A percentile compares a stretch with the other conserved stretches of the same genome.
phyloP scores from a whole-genome alignment of 2,797 vertebrate species.

The Gallirallus australis region DNA sequence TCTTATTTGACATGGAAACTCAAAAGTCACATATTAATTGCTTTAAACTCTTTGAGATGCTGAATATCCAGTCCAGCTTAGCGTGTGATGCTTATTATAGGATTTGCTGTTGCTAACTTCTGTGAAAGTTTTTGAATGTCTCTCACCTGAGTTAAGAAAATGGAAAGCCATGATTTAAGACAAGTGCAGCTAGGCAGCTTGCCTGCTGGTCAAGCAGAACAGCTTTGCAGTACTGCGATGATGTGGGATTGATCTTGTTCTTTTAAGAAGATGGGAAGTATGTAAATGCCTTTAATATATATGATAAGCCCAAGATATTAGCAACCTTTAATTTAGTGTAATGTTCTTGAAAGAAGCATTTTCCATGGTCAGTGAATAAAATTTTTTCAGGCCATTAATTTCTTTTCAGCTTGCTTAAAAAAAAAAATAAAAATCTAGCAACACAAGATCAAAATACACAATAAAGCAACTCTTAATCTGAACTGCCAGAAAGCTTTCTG shows the following conservation, averaged over 20 bases:
- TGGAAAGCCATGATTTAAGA: constrained; percentile 39
- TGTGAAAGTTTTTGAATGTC: background rate
- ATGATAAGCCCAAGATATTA: background rate
- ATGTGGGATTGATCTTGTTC: background rate
- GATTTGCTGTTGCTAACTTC: background rate
- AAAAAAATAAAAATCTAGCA: background rate
- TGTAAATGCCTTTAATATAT: background rate
- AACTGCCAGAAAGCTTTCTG: background rate
- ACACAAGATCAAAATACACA: background rate
- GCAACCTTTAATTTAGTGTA: background rate
- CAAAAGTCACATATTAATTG: background rate
- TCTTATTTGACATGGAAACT: background rate
- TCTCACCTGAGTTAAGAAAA: constrained; percentile 34
- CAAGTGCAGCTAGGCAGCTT: constrained; percentile 18
- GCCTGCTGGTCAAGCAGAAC: background rate
- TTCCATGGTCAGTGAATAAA: background rate
- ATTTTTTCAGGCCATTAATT: background rate
- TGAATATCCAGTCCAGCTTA: background rate
- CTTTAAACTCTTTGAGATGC: background rate
- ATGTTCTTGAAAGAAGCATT: background rate
- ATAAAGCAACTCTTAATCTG: background rate
- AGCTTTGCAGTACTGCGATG: background rate
- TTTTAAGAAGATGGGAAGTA: background rate
- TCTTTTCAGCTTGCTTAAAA: background rate
- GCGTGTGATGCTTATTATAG: background rate